phyloP scores from a whole-genome alignment of 2,113 vertebrate species.

The Camelus bactrianus region DNA sequence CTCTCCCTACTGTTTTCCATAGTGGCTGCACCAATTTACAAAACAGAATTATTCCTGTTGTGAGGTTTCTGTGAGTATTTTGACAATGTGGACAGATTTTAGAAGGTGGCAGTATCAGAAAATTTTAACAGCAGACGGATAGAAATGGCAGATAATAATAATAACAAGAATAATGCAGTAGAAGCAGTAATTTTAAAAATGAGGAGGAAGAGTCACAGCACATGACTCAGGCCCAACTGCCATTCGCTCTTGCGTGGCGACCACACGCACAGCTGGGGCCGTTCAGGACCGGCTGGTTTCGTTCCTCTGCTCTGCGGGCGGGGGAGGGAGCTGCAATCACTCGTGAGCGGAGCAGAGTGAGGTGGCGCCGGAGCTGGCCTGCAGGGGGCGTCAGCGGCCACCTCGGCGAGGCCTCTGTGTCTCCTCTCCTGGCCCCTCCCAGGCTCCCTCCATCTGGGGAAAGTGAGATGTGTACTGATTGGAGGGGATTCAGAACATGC shows the following conservation, averaged over 20 bases:
- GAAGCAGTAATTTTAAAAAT: not conserved
- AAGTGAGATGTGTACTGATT: too few species aligned
- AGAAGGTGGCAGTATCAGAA: not conserved
- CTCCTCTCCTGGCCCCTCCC: not conserved
- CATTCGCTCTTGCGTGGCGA: too few species aligned
- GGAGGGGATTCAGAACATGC: not conserved
- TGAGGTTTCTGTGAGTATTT: not conserved
- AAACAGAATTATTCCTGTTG: not conserved
- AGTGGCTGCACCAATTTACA: not conserved
- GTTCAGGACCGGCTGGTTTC: not conserved
- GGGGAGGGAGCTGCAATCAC: not conserved
- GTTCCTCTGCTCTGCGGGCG: too few species aligned
- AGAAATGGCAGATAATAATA: not conserved
- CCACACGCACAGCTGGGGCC: not conserved
- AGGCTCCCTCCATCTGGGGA: not conserved
- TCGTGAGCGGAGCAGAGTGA: not conserved
- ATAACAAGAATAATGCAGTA: not conserved
- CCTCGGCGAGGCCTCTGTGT: fast-evolving
- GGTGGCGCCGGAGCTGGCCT: too few species aligned
- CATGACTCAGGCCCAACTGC: fast-evolving
- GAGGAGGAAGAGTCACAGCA: not conserved
- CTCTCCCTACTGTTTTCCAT: fast-evolving
- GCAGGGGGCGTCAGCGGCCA: fast-evolving
- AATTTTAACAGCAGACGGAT: not conserved
- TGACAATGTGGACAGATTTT: not conserved